Evolutionary conservation across 2,797 vertebrate species (phyloP).

Genomic region (Diceros bicornis): DNA sequence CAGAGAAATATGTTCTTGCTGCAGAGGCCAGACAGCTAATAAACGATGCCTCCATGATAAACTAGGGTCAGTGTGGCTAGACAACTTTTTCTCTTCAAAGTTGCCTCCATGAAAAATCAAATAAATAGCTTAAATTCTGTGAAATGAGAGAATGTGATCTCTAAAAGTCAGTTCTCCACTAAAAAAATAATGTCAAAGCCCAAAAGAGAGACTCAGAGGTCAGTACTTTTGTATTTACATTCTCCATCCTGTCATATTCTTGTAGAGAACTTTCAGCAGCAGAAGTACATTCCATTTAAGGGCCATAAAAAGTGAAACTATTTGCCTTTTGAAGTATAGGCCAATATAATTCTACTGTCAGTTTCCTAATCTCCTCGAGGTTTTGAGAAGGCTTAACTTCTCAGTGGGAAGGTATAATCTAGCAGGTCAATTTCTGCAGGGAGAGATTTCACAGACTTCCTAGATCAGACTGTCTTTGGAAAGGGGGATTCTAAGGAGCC

Average conservation of each 20-base stretch:
- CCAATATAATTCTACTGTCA: not conserved
- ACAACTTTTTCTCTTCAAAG: not conserved
- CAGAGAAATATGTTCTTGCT: not conserved
- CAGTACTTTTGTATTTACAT: not conserved
- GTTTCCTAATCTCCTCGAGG: not conserved
- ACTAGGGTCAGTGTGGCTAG: too few relatives aligned
- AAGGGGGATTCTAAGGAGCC: not conserved
- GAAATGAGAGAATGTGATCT: not conserved
- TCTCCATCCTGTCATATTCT: not conserved
- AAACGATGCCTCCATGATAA: not conserved
- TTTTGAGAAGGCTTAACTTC: not conserved
- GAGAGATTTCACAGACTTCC: not conserved
- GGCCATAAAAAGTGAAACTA: not conserved
- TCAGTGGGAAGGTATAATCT: not conserved
- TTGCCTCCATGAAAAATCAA: not conserved
- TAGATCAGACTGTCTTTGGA: not conserved
- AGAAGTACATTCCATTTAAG: not conserved
- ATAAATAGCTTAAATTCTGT: not conserved
- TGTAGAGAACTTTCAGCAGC: slow-evolving; percentile 7
- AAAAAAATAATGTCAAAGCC: not conserved
- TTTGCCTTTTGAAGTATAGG: not conserved
- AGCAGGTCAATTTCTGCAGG: not conserved
- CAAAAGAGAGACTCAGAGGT: not conserved
- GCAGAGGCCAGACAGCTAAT: not conserved
- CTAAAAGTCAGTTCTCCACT: not conserved